Evolutionary conservation across 2,888 invertebrate species (phyloP).

Genomic region (Drosophila planitibia): DNA sequence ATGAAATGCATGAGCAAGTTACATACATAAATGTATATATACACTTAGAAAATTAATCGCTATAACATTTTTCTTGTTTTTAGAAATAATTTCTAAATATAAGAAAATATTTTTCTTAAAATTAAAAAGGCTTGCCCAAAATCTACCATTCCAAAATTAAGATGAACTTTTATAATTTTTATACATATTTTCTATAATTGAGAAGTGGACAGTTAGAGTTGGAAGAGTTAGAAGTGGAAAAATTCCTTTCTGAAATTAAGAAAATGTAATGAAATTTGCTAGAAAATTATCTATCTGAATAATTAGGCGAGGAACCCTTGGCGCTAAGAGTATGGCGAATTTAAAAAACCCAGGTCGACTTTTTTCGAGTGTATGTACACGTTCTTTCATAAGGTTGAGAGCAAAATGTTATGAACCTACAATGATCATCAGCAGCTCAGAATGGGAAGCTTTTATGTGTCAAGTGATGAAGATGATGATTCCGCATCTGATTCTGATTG

Average conservation of each 20-base stretch:
- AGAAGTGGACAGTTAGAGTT: not conserved
- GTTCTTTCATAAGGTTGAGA: not conserved
- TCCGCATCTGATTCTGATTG: conserved; percentile 18
- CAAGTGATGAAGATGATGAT: conserved; percentile 32
- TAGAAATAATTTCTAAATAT: not conserved
- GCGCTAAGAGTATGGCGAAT: no score
- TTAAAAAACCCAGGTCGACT: fast-evolving
- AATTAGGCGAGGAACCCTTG: not conserved
- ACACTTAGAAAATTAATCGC: not conserved
- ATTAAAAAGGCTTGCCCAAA: not conserved
- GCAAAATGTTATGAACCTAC: conserved; percentile 4
- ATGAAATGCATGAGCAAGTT: conserved; percentile 7
- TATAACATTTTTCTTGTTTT: not conserved
- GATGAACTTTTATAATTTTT: not conserved
- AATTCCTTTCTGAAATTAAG: not conserved
- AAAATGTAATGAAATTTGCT: not conserved
- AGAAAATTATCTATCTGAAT: not conserved
- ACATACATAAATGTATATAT: not conserved
- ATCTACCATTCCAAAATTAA: not conserved
- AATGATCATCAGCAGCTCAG: conserved; percentile 2
- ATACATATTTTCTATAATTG: not conserved
- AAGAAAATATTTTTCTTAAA: not conserved
- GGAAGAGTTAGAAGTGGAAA: not conserved
- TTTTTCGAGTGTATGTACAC: not conserved
- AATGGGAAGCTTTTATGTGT: conserved; percentile 39